Evolutionary conservation across 2,113 vertebrate species (phyloP), one percentile per base, ranked within the genome.

Genomic region (Sinocyclocheilus rhinocerous): DNA sequence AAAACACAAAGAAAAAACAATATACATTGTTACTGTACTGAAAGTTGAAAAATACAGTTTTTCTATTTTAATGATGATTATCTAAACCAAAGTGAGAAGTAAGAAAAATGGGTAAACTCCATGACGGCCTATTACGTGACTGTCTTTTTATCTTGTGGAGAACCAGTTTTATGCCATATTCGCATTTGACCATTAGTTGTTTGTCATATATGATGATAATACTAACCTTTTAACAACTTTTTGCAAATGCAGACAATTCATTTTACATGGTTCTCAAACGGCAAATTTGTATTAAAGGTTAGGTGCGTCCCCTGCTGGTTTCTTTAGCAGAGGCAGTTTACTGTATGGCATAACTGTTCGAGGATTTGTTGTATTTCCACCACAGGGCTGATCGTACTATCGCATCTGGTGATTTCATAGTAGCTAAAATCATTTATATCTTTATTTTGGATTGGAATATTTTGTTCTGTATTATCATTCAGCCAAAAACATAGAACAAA

Each of bases 231-330:
- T 36, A 33, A 13, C 29, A 78, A 59, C 29, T 57, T 78, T 78
- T 59, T 2, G 10, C 26, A 18, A 18, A 42, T 45, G 10, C 36
- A 22, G 20, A 18, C 20, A 11, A 24, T 24, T 15, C 11, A 26
- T 65, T 26, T 65, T 15, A 65, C 29, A 24, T 67, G 4, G 26
- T 2, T 7, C 1, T 18, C 52, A 55, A 59, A 78, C 4, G 29
- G 29, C 16, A 76, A 76, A 20, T n/a, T 24, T 24, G 2, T 22
- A 77, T 0, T 78, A 20, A 10, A n/a, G 76, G 84, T 42, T 50
- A 83, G 39, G 63, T 9, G 84, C 87, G 72, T n/a, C 87, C 84
- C 63, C 87, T 82, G 61, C 87, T 88, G 87, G 48, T 73, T 52
- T 13, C 18, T 5, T 4, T 22, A 8, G 16, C 5, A 70, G 24